Evolutionary conservation across 2,113 vertebrate genomes (phyloP), one percentile per base, ranked within the genome.

Genomic region (Delphinapterus leucas): DNA sequence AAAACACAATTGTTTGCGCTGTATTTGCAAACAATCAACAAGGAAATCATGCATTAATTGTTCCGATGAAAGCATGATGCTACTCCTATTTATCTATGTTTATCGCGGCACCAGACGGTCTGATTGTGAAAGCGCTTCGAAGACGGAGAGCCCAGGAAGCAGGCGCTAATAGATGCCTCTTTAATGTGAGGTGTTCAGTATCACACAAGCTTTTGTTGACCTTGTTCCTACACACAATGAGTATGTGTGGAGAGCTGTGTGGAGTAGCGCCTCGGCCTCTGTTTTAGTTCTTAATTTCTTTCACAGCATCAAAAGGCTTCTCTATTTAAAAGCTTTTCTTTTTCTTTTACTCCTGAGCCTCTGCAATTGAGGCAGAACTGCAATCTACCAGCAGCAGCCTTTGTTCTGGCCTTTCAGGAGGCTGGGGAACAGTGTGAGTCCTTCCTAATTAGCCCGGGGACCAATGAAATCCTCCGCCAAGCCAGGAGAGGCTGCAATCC

Each of bases 251-350:
- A 96, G 61, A 55, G 76, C 92, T 95, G 83, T 89, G 83, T 58
- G 96, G 88, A 88, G 87, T 76, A 83, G 90, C 23, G 92, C 86
- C 89, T 41, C n/a, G 77, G 96, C 93, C 92, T 98, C 97, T 98
- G 97, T 97, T 98, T 98, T 97, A 96, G 88, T 97, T 97, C 96
- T 98, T 98, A 95, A 96, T 97, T 98, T 98, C 97, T 97, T 97
- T 98, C 95, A 94, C 63, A 53, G 95, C 96, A 96, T 98, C 97
- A 97, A 97, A 98, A 98, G 93, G 15, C 81, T 97, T 97, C 97
- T 97, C 96, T 95, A 92, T 88, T 97, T 96, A 97, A 96, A 97
- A 97, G 95, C 95, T 89, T 97, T 96, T 87, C 89, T 96, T 95
- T 97, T 95, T 94, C 96, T 97, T 96, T 97, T 96, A 95, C 95